Evolutionary conservation across 2,888 invertebrate genomes (phyloP).

Genomic region (Agonopterix heracliana): DNA sequence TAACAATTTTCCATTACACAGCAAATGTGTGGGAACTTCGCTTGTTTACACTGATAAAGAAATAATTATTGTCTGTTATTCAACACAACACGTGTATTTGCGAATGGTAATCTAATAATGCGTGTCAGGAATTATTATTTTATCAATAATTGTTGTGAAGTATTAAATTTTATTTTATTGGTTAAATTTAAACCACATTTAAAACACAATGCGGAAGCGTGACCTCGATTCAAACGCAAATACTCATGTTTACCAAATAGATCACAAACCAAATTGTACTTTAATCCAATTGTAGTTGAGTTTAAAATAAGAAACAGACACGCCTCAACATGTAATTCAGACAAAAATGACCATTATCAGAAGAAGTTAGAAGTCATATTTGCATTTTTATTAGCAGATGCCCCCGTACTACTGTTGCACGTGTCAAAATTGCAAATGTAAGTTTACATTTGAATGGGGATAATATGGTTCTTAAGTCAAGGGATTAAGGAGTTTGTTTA

Average conservation of each 20-base stretch:
- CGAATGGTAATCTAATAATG: too few species aligned
- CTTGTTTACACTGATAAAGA: too few species aligned
- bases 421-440: conserved; percentile 2
- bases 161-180: too few species aligned
- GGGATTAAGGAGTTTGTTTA: not conserved
- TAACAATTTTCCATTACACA: too few species aligned
- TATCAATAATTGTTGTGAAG: too few species aligned
- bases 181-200: not conserved
- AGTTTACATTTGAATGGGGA: not conserved
- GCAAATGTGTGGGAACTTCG: too few species aligned
- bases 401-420: conserved; percentile 4
- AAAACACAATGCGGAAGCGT: conserved; percentile 20
- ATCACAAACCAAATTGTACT: not conserved
- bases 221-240: conserved; percentile 26
- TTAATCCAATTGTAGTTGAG: not conserved
- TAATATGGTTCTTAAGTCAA: not conserved
- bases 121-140: too few species aligned
- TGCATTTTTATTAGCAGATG: conserved; percentile 10
- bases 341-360: conserved; percentile 5
- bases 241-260: conserved; percentile 17
- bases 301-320: not conserved
- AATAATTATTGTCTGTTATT: too few species aligned
- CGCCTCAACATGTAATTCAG: not conserved
- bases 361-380: conserved; percentile 7
- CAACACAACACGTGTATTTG: too few species aligned